These are phyloP conservation scores for Abrostola tripartita DNA, from an alignment of 2,888 invertebrate species.

Conservation along the genomic window DNA sequence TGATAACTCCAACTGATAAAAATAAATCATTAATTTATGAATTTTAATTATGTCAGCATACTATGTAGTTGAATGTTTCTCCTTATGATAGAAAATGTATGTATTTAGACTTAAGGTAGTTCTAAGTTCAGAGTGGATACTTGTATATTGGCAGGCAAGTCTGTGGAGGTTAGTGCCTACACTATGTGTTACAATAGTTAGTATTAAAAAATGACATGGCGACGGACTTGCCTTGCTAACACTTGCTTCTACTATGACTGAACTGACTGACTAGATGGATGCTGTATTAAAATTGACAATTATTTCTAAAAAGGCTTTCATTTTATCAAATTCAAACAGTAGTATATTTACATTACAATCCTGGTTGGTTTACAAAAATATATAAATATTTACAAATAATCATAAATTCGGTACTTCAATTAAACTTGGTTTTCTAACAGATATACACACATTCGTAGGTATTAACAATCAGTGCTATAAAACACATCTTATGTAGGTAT, in stretches of 20 bases:
- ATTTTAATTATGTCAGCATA: constrained; percentile 74
- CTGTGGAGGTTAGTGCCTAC: constrained; percentile 14
- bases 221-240: constrained; percentile 34
- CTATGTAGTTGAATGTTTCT: constrained; percentile 66
- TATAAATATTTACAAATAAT: constrained; percentile 12
- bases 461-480: no score
- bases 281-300: constrained; percentile 68
- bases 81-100: constrained; percentile 67
- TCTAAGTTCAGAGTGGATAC: constrained; percentile 47
- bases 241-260: constrained; percentile 52
- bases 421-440: no score
- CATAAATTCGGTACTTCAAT: no score
- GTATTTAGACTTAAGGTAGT: constrained; percentile 60
- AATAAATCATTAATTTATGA: constrained; percentile 83
- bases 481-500: no score
- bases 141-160: constrained; percentile 41
- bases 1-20: constrained; percentile 86
- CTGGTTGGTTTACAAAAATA: constrained; percentile 6
- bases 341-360: constrained; percentile 15
- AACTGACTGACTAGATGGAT: constrained; percentile 77
- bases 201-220: no score
- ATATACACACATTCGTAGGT: no score
- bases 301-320: constrained; percentile 51
- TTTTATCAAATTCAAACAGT: constrained; percentile 34
- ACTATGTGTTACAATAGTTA: not conserved